phyloP scores from a whole-genome alignment of 2,888 invertebrate genomes.

The Calameuta filiformis region DNA sequence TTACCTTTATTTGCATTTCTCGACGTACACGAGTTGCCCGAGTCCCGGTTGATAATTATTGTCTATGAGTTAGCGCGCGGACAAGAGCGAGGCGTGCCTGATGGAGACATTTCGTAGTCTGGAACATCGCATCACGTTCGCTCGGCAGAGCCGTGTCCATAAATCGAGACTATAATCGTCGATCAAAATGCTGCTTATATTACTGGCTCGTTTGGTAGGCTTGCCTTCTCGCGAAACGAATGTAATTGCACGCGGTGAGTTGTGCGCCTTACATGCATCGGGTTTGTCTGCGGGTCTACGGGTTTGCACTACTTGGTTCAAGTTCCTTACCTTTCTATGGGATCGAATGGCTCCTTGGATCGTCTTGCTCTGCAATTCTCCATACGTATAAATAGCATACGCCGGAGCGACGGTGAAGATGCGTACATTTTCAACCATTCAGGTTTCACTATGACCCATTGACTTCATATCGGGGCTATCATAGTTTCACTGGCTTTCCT shows the following conservation, averaged over 20 bases:
- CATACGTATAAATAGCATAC: background rate
- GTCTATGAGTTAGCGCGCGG: slow-evolving; percentile 24
- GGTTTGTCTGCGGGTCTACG: background rate
- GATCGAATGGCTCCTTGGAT: background rate
- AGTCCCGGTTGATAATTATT: slow-evolving; percentile 45
- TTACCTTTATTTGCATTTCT: slow-evolving; percentile 52
- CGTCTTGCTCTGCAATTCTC: background rate
- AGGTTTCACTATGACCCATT: background rate
- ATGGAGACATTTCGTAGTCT: slow-evolving; percentile 20
- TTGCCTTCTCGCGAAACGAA: slow-evolving; percentile 5
- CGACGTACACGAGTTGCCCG: slow-evolving; percentile 38
- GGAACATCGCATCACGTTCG: slow-evolving; percentile 5
- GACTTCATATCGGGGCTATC: background rate
- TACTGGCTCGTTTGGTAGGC: slow-evolving; percentile 19
- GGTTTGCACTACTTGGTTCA: slow-evolving; percentile 2
- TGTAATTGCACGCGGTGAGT: slow-evolving; percentile 15
- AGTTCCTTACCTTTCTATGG: slow-evolving; percentile 2
- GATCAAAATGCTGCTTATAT: slow-evolving; percentile 9
- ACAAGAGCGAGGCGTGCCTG: slow-evolving; percentile 9
- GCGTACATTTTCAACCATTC: background rate
- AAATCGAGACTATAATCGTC: slow-evolving; percentile 20
- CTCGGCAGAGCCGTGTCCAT: slow-evolving; percentile 13
- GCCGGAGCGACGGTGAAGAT: background rate
- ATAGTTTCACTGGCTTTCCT: background rate
- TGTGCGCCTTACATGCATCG: background rate